Conservation (phyloP, 2,797 vertebrate species). For the Buphagus erythrorhynchus region DNA sequence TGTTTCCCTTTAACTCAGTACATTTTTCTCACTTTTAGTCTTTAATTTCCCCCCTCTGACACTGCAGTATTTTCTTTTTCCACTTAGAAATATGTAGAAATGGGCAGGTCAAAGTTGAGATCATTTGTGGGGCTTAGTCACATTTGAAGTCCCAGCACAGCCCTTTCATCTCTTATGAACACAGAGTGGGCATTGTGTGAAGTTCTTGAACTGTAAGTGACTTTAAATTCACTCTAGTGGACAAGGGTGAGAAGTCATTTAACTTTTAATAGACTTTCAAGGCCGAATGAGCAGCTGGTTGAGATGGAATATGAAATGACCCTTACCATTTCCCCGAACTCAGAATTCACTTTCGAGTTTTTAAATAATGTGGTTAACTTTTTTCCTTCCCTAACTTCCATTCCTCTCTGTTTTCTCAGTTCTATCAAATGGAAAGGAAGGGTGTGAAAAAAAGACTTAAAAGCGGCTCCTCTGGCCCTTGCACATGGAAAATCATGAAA, state of each 20-base stretch:
- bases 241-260: conserved; percentile 54
- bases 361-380: neutral
- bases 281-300: conserved; percentile 35
- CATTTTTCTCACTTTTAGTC: conserved; percentile 40
- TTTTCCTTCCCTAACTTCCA: neutral
- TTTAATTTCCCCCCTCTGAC: neutral
- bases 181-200: conserved; percentile 55
- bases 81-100: conserved; percentile 54
- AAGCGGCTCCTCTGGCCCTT: neutral
- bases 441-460: neutral
- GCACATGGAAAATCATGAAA: neutral
- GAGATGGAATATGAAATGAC: conserved; percentile 38
- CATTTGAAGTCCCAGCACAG: conserved; percentile 28
- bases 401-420: neutral
- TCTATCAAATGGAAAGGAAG: neutral
- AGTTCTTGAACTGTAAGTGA: conserved; percentile 65
- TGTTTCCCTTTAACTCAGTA: neutral
- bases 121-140: conserved; percentile 40
- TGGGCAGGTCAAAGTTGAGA: conserved; percentile 63
- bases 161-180: conserved; percentile 50
- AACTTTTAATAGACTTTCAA: conserved; percentile 62
- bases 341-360: conserved; percentile 36
- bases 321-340: conserved; percentile 19
- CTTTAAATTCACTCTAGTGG: conserved; percentile 62
- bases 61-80: conserved; percentile 15